A percentile compares a stretch with the other conserved stretches of the same genome.
Evolutionary conservation across 2,113 vertebrate genomes (phyloP).

Genomic region (Cygnus atratus): DNA sequence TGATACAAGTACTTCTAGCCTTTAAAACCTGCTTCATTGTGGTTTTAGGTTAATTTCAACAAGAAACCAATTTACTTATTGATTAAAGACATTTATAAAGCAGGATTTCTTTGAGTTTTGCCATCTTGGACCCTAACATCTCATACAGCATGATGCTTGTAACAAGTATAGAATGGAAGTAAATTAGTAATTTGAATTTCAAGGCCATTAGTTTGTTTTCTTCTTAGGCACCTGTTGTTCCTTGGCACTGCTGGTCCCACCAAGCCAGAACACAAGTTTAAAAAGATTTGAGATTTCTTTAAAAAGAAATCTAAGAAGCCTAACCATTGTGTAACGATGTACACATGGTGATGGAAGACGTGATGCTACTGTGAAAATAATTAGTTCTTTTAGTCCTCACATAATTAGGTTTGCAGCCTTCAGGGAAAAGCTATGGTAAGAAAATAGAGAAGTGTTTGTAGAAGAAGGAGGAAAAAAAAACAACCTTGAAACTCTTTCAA

Average conservation of each 20-base stretch:
- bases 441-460: background rate
- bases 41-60: background rate
- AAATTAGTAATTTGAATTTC: background rate
- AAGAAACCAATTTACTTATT: background rate
- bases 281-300: background rate
- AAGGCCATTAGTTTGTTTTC: background rate
- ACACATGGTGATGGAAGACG: background rate
- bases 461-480: rapidly evolving
- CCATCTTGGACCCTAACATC: background rate
- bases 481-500: background rate
- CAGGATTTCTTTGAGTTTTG: background rate
- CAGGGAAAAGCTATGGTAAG: background rate
- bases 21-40: background rate
- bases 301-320: background rate
- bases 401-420: constrained; percentile 43
- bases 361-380: constrained; percentile 1
- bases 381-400: background rate
- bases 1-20: background rate
- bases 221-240: background rate
- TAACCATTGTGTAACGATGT: background rate
- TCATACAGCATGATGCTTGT: background rate
- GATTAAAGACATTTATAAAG: background rate
- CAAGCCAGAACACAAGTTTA: background rate
- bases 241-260: background rate
- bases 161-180: background rate